Conservation (phyloP, 2,888 invertebrate genomes). For the Chloroclysta siterata region DNA sequence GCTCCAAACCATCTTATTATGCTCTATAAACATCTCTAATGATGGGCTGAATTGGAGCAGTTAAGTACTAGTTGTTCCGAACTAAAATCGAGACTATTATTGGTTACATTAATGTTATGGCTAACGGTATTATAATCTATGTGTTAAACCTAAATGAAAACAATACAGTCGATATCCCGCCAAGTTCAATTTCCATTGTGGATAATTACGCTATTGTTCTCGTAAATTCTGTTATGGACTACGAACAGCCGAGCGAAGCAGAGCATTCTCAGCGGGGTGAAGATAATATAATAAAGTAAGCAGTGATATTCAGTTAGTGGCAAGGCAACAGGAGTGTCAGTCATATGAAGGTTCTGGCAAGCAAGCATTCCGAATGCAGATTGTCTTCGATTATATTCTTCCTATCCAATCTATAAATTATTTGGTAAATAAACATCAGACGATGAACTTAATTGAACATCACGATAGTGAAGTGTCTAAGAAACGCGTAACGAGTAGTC, state of each 20-base stretch:
- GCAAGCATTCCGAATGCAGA: conserved; percentile 72
- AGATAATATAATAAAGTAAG: conserved; percentile 74
- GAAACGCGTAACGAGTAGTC: conserved; percentile 41
- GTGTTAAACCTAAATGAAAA: conserved; percentile 51
- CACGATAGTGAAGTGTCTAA: conserved; percentile 44
- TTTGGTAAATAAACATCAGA: conserved; percentile 21
- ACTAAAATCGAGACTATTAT: conserved; percentile 56
- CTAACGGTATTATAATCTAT: conserved; percentile 44
- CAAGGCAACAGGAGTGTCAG: conserved; percentile 80
- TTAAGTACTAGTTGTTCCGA: conserved; percentile 65
- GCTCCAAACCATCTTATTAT: conserved; percentile 62
- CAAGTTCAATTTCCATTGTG: conserved; percentile 56
- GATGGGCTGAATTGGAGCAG: conserved; percentile 66
- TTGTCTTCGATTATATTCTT: conserved; percentile 43
- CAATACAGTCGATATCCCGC: conserved; percentile 64
- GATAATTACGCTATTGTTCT: conserved; percentile 44
- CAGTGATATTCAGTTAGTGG: conserved; percentile 83
- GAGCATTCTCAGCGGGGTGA: conserved; percentile 83
- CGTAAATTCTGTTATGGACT: conserved; percentile 51
- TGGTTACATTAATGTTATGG: conserved; percentile 46
- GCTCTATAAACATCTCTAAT: background rate
- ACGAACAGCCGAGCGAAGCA: conserved; percentile 79
- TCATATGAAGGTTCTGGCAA: conserved; percentile 67
- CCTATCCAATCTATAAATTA: conserved; percentile 36
- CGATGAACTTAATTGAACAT: conserved; percentile 27